phyloP scores from a whole-genome alignment of 2,113 vertebrate species.

The Campylorhamphus procurvoides region DNA sequence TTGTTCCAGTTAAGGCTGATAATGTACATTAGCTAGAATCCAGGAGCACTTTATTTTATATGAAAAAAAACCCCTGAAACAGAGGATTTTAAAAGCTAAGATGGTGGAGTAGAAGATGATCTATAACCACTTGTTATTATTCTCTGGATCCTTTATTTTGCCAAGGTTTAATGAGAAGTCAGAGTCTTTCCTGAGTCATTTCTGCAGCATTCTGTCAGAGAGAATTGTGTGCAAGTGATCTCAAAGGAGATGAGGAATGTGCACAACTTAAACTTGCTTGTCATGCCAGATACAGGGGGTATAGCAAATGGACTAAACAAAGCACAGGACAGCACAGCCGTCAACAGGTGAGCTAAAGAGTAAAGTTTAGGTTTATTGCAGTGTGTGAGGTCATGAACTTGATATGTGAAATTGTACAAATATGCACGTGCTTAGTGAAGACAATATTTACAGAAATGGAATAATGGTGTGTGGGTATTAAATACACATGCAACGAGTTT shows the following conservation, averaged over 20 bases:
- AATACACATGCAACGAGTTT: neutral
- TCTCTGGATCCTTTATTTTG: neutral
- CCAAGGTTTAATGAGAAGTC: neutral
- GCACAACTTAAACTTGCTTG: neutral
- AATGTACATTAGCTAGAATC: neutral
- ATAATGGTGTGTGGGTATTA: neutral
- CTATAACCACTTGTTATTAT: neutral
- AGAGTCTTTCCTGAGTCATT: neutral
- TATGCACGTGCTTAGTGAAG: neutral
- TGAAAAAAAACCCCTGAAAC: neutral
- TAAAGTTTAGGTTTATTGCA: neutral
- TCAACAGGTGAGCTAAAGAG: neutral
- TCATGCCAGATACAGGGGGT: neutral
- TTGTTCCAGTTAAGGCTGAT: neutral
- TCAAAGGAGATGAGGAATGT: neutral
- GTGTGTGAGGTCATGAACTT: neutral
- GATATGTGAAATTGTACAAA: neutral
- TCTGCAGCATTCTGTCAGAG: neutral
- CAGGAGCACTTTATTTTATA: neutral
- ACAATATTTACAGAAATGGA: neutral
- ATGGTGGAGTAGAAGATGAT: neutral
- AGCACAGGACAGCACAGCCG: neutral
- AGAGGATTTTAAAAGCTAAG: neutral
- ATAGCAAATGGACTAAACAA: neutral
- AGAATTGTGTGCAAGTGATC: neutral